Percentiles rank a stretch among this genome's conserved stretches.
Conservation (phyloP, 2,797 vertebrate genomes). For the Arrhamphus sclerolepis region DNA sequence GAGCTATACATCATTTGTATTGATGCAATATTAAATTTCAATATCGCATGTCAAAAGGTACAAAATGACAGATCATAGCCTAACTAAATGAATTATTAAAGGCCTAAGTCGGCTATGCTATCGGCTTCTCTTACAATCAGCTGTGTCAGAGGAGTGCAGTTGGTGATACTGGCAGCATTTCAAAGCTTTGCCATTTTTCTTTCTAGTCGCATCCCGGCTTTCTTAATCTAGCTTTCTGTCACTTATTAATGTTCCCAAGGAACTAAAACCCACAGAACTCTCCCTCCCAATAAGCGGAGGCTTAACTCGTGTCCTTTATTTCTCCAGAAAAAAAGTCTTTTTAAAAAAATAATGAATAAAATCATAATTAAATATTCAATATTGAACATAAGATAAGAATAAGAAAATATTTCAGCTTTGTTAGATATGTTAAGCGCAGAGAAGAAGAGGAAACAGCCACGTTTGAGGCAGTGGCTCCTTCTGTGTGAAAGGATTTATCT, state of each 20-base stretch:
- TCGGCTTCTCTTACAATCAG: conserved; percentile 84
- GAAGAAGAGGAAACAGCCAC: conserved; percentile 14
- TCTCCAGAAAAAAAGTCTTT: conserved; percentile 29
- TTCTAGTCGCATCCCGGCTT: conserved; percentile 67
- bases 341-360: conserved; percentile 55
- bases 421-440: conserved; percentile 55
- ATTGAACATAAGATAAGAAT: conserved; percentile 52
- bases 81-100: conserved; percentile 88
- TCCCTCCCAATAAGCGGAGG: conserved; percentile 72
- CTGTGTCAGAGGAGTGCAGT: conserved; percentile 81
- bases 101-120: conserved; percentile 76
- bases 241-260: conserved; percentile 78
- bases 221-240: conserved; percentile 78
- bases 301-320: conserved; percentile 67
- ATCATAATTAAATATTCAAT: conserved; percentile 69
- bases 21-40: conserved; percentile 89
- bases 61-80: conserved; percentile 89
- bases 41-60: conserved; percentile 89
- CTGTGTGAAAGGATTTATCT: conserved; percentile 56
- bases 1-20: conserved; percentile 87
- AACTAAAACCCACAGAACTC: conserved; percentile 74
- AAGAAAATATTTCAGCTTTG: conserved; percentile 41
- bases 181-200: conserved; percentile 77
- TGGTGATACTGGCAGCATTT: conserved; percentile 82
- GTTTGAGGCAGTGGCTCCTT: conserved; percentile 40